These are phyloP conservation scores for Zonitis immaculata DNA, from an alignment of 2,888 invertebrate species.

Conservation along the genomic window DNA sequence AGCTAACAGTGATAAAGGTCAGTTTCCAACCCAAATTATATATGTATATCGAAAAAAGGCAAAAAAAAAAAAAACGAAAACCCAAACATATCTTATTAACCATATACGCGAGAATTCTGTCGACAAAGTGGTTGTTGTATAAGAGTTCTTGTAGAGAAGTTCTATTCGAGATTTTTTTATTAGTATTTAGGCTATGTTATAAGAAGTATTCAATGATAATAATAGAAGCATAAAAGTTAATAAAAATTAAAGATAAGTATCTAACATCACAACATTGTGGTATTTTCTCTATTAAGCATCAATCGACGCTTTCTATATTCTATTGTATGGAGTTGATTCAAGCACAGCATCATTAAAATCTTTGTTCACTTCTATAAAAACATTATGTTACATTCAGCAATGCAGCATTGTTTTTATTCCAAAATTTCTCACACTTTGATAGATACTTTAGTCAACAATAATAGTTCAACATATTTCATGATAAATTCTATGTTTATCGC, in stretches of 20 bases:
- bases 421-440: not conserved
- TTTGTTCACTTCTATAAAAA: not conserved
- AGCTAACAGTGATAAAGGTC: not conserved
- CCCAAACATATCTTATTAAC: too few species aligned
- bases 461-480: too few species aligned
- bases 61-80: too few species aligned
- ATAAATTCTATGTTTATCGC: too few species aligned
- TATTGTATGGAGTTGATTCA: slow-evolving; percentile 13
- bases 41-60: too few species aligned
- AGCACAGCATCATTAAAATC: slow-evolving; percentile 17
- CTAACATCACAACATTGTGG: slow-evolving; percentile 10
- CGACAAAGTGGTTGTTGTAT: not conserved
- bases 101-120: too few species aligned
- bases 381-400: not conserved
- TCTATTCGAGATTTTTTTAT: too few species aligned
- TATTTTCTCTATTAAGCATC: slow-evolving; percentile 17
- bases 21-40: not conserved
- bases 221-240: slow-evolving; percentile 3
- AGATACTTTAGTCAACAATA: not conserved
- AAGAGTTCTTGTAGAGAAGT: too few species aligned
- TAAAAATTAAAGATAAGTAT: slow-evolving; percentile 17
- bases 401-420: not conserved
- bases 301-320: slow-evolving; percentile 14
- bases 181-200: slow-evolving; percentile 11
- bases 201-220: slow-evolving; percentile 7